Percentiles rank a stretch among this genome's conserved stretches.
These are phyloP conservation scores for Bathynomus jamesi DNA, from an alignment of 1,140 invertebrate genomes.

Conservation along the genomic window DNA sequence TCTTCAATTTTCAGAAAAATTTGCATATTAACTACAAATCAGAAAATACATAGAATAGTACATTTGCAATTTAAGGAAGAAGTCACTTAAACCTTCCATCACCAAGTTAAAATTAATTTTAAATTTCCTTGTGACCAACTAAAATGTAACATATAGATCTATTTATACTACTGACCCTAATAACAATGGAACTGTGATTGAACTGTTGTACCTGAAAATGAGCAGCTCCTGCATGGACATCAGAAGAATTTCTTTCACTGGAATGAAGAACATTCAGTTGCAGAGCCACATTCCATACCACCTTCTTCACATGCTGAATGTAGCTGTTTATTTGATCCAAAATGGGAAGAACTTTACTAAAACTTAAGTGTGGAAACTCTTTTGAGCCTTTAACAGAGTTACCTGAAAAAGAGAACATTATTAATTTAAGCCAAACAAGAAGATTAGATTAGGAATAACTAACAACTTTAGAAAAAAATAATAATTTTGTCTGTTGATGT, in stretches of 20 bases:
- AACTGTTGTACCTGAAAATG: not conserved
- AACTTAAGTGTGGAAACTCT: not conserved
- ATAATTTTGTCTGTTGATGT: no score
- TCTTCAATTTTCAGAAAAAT: no score
- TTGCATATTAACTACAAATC: not conserved
- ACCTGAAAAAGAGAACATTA: not conserved
- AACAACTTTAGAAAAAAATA: not conserved
- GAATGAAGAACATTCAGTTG: not conserved
- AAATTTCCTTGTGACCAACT: not conserved
- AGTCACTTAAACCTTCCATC: not conserved
- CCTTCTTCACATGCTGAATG: not conserved
- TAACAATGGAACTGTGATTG: no score
- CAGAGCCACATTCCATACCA: not conserved
- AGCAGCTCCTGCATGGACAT: not conserved
- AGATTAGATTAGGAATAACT: not conserved
- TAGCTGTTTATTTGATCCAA: not conserved
- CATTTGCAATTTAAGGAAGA: not conserved
- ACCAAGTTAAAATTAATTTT: not conserved
- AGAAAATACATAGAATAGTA: not conserved
- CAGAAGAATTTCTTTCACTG: not conserved
- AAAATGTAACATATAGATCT: not conserved
- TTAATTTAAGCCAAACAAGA: not conserved
- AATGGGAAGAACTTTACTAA: not conserved
- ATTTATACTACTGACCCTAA: not conserved
- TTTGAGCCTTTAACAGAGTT: not conserved